phyloP scores from a whole-genome alignment of 2,888 invertebrate species.

The Drosophila macrospina region DNA sequence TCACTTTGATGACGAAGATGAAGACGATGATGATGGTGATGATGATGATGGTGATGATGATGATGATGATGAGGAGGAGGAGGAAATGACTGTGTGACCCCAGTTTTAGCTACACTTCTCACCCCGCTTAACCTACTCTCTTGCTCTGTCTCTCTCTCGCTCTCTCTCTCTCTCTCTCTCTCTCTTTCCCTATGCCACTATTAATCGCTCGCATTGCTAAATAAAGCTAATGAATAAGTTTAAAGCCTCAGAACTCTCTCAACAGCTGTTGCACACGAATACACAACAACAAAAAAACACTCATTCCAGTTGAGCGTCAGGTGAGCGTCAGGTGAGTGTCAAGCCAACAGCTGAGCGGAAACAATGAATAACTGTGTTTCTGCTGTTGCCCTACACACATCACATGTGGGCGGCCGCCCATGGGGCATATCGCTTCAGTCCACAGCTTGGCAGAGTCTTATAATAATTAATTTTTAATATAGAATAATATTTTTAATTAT shows the following conservation, averaged over 20 bases:
- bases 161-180: too few relatives aligned
- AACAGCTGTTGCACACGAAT: constrained; percentile 22
- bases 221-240: too few relatives aligned
- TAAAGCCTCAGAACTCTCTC: not conserved
- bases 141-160: too few relatives aligned
- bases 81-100: constrained; percentile 30
- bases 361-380: constrained; percentile 48
- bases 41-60: not conserved
- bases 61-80: too few relatives aligned
- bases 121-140: too few relatives aligned
- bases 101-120: too few relatives aligned
- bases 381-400: not conserved
- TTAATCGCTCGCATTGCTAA: not conserved
- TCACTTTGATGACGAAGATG: too few relatives aligned
- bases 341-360: constrained; percentile 39
- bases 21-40: not conserved
- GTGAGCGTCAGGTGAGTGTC: constrained; percentile 9
- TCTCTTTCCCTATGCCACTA: too few relatives aligned
- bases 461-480: not conserved
- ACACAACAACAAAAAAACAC: too few relatives aligned
- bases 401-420: constrained; percentile 16
- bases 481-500: not conserved
- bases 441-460: not conserved
- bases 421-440: constrained; percentile 21
- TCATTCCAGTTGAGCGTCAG: constrained; percentile 1